A percentile compares a stretch with the other conserved stretches of the same genome.
These are phyloP conservation scores for Drosophila equinoxialis DNA, from an alignment of 1,140 invertebrate genomes.

Conservation along the genomic window DNA sequence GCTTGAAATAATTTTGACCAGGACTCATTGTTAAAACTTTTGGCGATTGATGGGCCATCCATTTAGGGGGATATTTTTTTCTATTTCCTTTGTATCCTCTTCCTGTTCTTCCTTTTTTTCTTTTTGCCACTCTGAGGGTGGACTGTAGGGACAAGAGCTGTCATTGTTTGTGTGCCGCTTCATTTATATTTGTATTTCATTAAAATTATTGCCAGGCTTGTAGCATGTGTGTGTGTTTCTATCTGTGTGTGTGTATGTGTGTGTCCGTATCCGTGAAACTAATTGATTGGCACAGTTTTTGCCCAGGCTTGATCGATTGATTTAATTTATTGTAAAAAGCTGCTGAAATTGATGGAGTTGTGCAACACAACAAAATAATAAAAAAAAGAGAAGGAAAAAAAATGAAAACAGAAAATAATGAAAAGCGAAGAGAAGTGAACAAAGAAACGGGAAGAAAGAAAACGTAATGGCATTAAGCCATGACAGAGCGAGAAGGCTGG, in stretches of 20 bases:
- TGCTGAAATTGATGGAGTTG: conserved; percentile 76
- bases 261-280: conserved; percentile 49
- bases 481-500: conserved; percentile 36
- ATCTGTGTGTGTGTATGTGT: conserved; percentile 19
- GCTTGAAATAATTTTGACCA: conserved; percentile 70
- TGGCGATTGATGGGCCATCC: conserved; percentile 62
- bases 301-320: conserved; percentile 74
- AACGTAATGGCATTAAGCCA: conserved; percentile 55
- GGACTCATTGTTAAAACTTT: conserved; percentile 58
- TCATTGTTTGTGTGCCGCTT: conserved; percentile 67
- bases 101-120: background rate
- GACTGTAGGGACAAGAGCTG: conserved; percentile 42
- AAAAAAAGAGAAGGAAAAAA: background rate
- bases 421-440: conserved; percentile 27
- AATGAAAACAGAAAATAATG: conserved; percentile 40
- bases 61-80: conserved; percentile 11
- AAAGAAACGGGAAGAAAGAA: conserved; percentile 28
- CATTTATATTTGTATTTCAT: conserved; percentile 81
- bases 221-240: background rate
- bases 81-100: background rate
- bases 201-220: conserved; percentile 67
- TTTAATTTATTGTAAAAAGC: conserved; percentile 80
- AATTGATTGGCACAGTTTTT: conserved; percentile 81
- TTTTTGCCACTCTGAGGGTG: background rate
- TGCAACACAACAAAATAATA: conserved; percentile 22